phyloP scores from a whole-genome alignment of 2,888 invertebrate species.

The Agrotis clavis region DNA sequence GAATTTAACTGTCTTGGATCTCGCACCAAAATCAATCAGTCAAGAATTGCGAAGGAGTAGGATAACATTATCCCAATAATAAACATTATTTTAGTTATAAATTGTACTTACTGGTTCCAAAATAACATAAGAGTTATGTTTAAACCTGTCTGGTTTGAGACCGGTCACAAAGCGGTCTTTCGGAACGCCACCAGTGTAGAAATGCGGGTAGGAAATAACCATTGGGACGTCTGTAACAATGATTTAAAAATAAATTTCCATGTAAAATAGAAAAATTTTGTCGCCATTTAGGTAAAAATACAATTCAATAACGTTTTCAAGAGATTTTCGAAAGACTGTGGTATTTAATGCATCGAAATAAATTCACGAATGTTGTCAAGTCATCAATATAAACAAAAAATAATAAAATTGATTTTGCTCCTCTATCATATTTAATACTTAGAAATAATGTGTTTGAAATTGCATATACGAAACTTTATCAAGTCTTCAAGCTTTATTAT shows the following conservation, averaged over 20 bases:
- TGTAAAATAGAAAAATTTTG: too few relatives aligned
- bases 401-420: background rate
- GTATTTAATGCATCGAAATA: background rate
- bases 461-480: background rate
- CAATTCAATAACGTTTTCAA: too few relatives aligned
- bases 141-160: slow-evolving; percentile 90
- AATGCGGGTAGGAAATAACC: slow-evolving; percentile 94
- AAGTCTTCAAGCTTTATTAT: background rate
- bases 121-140: slow-evolving; percentile 93
- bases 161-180: slow-evolving; percentile 92
- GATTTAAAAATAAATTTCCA: background rate
- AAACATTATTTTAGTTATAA: too few relatives aligned
- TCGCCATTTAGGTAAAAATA: too few relatives aligned
- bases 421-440: too few relatives aligned
- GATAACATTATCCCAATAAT: too few relatives aligned
- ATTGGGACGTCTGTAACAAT: slow-evolving; percentile 92
- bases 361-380: background rate
- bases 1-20: too few relatives aligned
- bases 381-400: background rate
- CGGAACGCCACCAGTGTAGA: slow-evolving; percentile 90
- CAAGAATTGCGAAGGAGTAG: too few relatives aligned
- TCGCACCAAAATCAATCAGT: too few relatives aligned
- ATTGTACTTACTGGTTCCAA: slow-evolving; percentile 92
- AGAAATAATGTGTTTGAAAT: background rate
- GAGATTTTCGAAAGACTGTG: background rate